Percentiles rank a stretch among this genome's conserved stretches.
Conservation (phyloP, 2,797 vertebrate species). For the Picus viridis region DNA sequence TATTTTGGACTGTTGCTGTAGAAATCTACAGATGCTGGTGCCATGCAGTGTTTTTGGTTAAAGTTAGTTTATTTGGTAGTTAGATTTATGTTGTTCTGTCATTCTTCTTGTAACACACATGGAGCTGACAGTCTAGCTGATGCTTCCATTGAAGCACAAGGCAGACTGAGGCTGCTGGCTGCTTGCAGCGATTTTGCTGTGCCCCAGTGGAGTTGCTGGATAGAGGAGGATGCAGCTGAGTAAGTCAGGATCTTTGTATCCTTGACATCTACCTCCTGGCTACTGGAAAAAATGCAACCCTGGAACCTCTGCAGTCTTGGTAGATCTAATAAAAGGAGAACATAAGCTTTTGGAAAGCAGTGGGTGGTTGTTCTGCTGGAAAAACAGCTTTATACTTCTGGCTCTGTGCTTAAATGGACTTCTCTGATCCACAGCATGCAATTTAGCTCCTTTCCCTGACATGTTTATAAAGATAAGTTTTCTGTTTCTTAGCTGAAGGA, state of each 20-base stretch:
- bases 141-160: background rate
- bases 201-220: background rate
- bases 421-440: background rate
- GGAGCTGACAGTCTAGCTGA: background rate
- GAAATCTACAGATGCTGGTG: background rate
- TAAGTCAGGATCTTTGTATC: background rate
- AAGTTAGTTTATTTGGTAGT: background rate
- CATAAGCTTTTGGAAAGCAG: background rate
- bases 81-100: background rate
- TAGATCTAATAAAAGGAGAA: background rate
- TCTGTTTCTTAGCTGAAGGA: conserved; percentile 75
- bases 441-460: background rate
- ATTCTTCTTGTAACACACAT: background rate
- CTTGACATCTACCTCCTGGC: background rate
- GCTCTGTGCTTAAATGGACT: background rate
- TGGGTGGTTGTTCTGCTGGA: background rate
- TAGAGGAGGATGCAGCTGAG: background rate
- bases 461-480: background rate
- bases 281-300: background rate
- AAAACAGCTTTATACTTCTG: background rate
- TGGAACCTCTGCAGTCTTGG: background rate
- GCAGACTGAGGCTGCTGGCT: background rate
- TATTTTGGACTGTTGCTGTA: background rate
- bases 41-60: background rate
- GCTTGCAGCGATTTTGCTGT: background rate